Evolutionary conservation across 2,888 invertebrate genomes (phyloP).

Genomic region (Linnaemya vulpina): DNA sequence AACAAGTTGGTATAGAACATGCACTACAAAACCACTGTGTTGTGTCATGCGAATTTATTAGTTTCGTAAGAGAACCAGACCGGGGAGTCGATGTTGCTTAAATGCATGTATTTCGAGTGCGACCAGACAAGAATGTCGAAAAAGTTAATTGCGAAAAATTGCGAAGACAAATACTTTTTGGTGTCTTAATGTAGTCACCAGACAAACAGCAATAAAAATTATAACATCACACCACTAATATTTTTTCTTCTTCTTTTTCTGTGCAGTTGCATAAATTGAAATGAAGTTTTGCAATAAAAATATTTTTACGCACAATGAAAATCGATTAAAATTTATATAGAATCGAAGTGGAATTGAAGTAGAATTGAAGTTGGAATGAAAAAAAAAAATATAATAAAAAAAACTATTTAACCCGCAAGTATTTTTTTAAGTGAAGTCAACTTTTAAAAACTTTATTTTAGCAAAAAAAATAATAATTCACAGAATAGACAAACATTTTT

Average conservation of each 20-base stretch:
- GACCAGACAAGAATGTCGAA: conserved; percentile 46
- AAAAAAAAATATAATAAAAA: background rate
- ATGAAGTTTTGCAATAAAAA: conserved; percentile 52
- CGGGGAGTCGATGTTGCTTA: conserved; percentile 22
- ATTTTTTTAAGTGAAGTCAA: conserved; percentile 1
- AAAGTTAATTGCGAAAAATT: conserved; percentile 62
- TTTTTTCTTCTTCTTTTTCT: background rate
- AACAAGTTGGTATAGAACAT: too few species aligned
- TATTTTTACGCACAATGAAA: conserved; percentile 41
- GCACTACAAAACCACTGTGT: background rate
- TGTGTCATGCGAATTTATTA: conserved; percentile 20
- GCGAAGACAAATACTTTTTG: conserved; percentile 6
- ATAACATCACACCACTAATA: background rate
- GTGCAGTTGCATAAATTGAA: conserved; percentile 1
- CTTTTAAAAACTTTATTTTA: background rate
- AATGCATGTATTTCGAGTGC: conserved; percentile 13
- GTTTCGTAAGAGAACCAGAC: conserved; percentile 13
- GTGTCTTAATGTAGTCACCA: background rate
- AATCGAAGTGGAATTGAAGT: background rate
- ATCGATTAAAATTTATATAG: conserved; percentile 21
- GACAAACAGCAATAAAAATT: background rate
- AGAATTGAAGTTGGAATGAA: background rate
- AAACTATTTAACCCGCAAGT: background rate
- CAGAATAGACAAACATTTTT: conserved; percentile 6
- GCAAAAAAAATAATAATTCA: background rate